A percentile compares a stretch with the other conserved stretches of the same genome.
These are phyloP conservation scores for Cyclophora punctaria DNA, from an alignment of 2,888 invertebrate genomes.

Conservation along the genomic window DNA sequence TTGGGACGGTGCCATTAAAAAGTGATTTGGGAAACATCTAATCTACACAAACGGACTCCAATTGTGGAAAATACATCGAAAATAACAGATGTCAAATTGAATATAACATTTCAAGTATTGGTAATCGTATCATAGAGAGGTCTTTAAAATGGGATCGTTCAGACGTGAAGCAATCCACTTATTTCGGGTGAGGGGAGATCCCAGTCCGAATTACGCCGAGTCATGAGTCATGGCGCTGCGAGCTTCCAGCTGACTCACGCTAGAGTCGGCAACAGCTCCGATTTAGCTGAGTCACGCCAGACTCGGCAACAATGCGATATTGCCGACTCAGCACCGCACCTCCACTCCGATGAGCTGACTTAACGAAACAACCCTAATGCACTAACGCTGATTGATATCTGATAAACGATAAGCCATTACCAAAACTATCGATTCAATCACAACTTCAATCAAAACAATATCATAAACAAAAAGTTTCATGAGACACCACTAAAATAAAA, in stretches of 20 bases:
- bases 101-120: slow-evolving; percentile 26
- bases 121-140: slow-evolving; percentile 41
- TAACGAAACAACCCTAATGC: slow-evolving; percentile 42
- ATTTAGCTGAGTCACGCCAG: slow-evolving; percentile 41
- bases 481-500: slow-evolving; percentile 5
- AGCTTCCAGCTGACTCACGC: slow-evolving; percentile 49
- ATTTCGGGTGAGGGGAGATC: slow-evolving; percentile 60
- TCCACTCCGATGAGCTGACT: slow-evolving; percentile 51
- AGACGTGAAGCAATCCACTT: slow-evolving; percentile 66
- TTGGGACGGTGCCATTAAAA: slow-evolving; percentile 41
- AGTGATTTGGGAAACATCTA: slow-evolving; percentile 46
- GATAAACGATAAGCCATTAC: slow-evolving; percentile 26
- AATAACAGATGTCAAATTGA: slow-evolving; percentile 21
- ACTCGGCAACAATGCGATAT: slow-evolving; percentile 32
- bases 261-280: slow-evolving; percentile 38
- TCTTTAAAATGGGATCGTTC: slow-evolving; percentile 55
- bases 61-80: slow-evolving; percentile 15
- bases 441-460: slow-evolving; percentile 4
- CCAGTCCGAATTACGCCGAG: slow-evolving; percentile 45
- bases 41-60: slow-evolving; percentile 25
- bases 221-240: slow-evolving; percentile 46
- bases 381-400: slow-evolving; percentile 57
- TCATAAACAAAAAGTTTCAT: not conserved
- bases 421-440: slow-evolving; percentile 7
- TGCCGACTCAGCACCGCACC: slow-evolving; percentile 35